Base-by-base conservation (phyloP, 2,797 vertebrate species). In the Etheostoma nigrum region DNA sequence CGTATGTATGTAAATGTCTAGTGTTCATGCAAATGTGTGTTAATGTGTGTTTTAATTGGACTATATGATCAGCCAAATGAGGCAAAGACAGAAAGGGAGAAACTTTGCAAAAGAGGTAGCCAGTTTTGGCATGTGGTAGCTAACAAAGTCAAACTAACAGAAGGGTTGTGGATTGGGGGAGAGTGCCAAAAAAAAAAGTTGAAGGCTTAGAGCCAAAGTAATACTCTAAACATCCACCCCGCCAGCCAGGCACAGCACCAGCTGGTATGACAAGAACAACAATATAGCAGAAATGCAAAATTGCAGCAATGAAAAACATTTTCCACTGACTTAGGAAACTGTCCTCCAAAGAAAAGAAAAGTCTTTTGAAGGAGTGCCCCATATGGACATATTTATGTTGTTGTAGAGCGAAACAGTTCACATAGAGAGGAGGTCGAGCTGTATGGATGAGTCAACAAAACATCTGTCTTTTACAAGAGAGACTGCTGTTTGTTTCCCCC, bases 121-220 rank as follows among this genome's bases (percentile, higher is more conserved):
- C 16, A 33, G 63, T 47, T 75, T 48, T 55, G 23, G 3, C 3
- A 53, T 44, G 13, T 18, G 47, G 19, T 45, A 58, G 27, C 21
- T 33, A 57, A 64, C 69, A 76, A 36, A 61, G 65, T 67, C 60
- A 76, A 76, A 78, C n/a, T 78, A 65, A 60, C 61, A 73, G 72
- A 51, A 70, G 61, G 57, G 10, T 33, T 30, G 25, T 30, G 65
- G 73, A 65, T 63, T 36, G 21, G 33, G 69, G 76, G 30, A 45
- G 8, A 23, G 62, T 19, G 69, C 80, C 78, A 83, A 67, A n/a
- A n/a, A 51, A 60, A 75, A 57, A 16, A 86, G 54, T 53, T 11
- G 13, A 52, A 66, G 61, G 68, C 81, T 87, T 85, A 89, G 45
- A 66, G 76, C 19, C 1, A 4, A 60, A 71, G 54, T 76, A 79